A percentile compares a stretch with the other conserved stretches of the same genome.
These are phyloP conservation scores for Daubentonia madagascariensis DNA, from an alignment of 2,113 vertebrate genomes.

Conservation along the genomic window DNA sequence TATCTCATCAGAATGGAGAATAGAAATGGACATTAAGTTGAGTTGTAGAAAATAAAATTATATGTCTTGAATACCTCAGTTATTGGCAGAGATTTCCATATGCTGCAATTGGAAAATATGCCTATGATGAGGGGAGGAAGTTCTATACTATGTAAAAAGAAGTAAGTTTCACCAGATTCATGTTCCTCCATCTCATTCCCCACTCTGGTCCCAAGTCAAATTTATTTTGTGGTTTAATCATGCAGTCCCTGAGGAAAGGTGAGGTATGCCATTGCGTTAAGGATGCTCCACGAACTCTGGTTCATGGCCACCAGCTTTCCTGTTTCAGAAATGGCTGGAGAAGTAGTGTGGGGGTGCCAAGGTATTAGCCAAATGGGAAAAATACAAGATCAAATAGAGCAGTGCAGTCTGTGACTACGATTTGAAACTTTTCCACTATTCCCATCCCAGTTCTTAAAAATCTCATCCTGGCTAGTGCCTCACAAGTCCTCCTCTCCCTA, in stretches of 20 bases:
- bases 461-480: not conserved
- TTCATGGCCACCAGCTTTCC: accelerated
- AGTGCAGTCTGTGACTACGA: not conserved
- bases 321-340: not conserved
- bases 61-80: not conserved
- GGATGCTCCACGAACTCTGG: not conserved
- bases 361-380: not conserved
- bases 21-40: not conserved
- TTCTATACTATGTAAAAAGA: not conserved
- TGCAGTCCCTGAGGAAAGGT: not conserved
- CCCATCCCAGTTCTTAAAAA: not conserved
- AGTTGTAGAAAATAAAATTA: not conserved
- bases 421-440: not conserved
- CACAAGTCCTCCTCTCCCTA: not conserved
- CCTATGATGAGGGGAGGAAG: accelerated
- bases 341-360: not conserved
- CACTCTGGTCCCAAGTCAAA: not conserved
- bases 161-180: not conserved
- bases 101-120: not conserved
- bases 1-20: not conserved
- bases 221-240: not conserved
- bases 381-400: not conserved
- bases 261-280: not conserved
- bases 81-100: not conserved
- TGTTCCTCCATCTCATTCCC: not conserved